These are phyloP conservation scores for Camelus dromedarius DNA, from an alignment of 2,113 vertebrate species.

Conservation along the genomic window DNA sequence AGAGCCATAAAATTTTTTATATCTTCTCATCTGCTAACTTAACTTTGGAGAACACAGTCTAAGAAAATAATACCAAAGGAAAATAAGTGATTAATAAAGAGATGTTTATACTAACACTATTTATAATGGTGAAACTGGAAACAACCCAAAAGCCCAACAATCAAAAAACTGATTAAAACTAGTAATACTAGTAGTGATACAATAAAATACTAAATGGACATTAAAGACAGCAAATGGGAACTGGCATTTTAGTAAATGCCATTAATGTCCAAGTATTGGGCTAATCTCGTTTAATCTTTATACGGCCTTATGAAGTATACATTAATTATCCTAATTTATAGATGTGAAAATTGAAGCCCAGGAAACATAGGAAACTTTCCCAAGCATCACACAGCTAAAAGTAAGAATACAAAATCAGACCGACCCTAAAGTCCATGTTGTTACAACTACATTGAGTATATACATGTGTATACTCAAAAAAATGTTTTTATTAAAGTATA, in stretches of 20 bases:
- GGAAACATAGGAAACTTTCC: constrained; percentile 38
- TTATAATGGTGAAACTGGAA: constrained; percentile 60
- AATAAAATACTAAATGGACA: constrained; percentile 16
- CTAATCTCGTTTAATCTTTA: constrained; percentile 50
- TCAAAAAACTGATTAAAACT: constrained; percentile 49
- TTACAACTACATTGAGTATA: not conserved
- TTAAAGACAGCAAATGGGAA: constrained; percentile 47
- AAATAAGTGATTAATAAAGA: constrained; percentile 47
- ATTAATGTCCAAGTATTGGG: not conserved
- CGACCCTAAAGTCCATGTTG: not conserved
- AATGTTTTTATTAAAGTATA: too few relatives aligned
- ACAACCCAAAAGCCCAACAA: not conserved
- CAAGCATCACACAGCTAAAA: not conserved
- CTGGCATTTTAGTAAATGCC: constrained; percentile 39
- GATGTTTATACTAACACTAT: constrained; percentile 46
- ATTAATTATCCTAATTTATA: constrained; percentile 51
- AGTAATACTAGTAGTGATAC: constrained; percentile 30
- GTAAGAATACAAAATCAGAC: constrained; percentile 41
- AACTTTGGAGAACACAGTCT: not conserved
- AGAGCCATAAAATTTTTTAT: constrained; percentile 55
- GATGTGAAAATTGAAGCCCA: constrained; percentile 49
- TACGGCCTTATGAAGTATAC: not conserved
- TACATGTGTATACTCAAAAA: not conserved
- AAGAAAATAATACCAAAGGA: constrained; percentile 50
- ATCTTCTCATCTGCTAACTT: constrained; percentile 49